These are phyloP conservation scores for Maconellicoccus hirsutus DNA, from an alignment of 1,140 invertebrate species.

Conservation along the genomic window DNA sequence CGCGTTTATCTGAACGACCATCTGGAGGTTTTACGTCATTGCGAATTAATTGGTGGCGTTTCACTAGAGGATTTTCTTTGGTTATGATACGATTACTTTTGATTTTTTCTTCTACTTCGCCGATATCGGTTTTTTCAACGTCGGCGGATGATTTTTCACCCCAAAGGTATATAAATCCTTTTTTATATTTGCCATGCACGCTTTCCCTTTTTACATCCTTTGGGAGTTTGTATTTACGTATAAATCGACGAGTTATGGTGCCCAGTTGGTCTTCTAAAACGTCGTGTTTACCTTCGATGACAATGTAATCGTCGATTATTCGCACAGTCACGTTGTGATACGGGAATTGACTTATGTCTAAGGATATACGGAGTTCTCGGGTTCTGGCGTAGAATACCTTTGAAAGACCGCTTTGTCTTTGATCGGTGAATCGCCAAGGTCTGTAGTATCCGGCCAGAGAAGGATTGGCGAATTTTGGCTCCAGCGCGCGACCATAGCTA, in stretches of 20 bases:
- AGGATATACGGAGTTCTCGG: not conserved
- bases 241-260: not conserved
- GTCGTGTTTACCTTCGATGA: not conserved
- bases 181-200: not conserved
- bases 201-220: not conserved
- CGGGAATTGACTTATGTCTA: not conserved
- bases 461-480: not conserved
- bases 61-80: not conserved
- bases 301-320: not conserved
- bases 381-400: not conserved
- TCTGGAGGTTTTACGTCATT: not conserved
- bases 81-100: not conserved
- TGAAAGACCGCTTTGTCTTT: not conserved
- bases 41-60: not conserved
- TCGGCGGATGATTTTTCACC: not conserved
- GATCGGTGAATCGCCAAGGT: slow-evolving; percentile 9
- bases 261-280: not conserved
- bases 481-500: slow-evolving; percentile 8
- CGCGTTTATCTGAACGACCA: too few relatives aligned
- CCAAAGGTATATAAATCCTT: not conserved
- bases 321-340: not conserved
- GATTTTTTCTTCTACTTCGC: not conserved
- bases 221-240: not conserved
- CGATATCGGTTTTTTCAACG: not conserved
- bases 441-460: slow-evolving; percentile 10